Conservation (phyloP, 1,140 invertebrate genomes). For the Drosophila nigrodunni region DNA sequence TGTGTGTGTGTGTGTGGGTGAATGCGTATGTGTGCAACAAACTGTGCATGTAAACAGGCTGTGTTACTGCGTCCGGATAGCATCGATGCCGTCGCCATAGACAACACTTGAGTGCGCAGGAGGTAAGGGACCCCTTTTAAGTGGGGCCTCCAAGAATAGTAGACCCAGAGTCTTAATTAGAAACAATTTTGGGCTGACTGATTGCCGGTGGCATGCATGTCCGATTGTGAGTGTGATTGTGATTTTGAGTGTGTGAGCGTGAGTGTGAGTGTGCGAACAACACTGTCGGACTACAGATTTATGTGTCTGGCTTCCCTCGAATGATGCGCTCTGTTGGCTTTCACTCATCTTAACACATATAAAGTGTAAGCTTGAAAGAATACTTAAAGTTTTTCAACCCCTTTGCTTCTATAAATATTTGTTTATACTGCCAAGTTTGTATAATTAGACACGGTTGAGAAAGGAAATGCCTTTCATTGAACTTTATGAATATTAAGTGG, state of each 20-base stretch:
- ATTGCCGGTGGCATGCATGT: constrained; percentile 53
- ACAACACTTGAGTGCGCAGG: constrained; percentile 61
- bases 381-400: constrained; percentile 20
- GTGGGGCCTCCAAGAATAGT: constrained; percentile 13
- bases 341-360: constrained; percentile 35
- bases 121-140: constrained; percentile 27
- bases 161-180: constrained; percentile 68
- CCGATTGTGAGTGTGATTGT: constrained; percentile 6
- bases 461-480: not conserved
- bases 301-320: constrained; percentile 5
- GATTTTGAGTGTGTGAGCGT: not conserved
- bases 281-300: constrained; percentile 11
- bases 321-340: constrained; percentile 49
- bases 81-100: constrained; percentile 44
- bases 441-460: not conserved
- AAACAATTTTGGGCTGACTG: constrained; percentile 77
- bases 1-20: not conserved
- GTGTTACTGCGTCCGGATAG: constrained; percentile 53
- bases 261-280: not conserved
- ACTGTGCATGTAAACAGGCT: constrained; percentile 70
- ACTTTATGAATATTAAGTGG: not conserved
- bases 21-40: constrained; percentile 50
- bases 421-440: constrained; percentile 1
- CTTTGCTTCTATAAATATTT: constrained; percentile 1
- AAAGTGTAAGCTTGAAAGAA: constrained; percentile 19